Conservation (phyloP, 2,113 vertebrate species). For the Thalassarche chlororhynchos region DNA sequence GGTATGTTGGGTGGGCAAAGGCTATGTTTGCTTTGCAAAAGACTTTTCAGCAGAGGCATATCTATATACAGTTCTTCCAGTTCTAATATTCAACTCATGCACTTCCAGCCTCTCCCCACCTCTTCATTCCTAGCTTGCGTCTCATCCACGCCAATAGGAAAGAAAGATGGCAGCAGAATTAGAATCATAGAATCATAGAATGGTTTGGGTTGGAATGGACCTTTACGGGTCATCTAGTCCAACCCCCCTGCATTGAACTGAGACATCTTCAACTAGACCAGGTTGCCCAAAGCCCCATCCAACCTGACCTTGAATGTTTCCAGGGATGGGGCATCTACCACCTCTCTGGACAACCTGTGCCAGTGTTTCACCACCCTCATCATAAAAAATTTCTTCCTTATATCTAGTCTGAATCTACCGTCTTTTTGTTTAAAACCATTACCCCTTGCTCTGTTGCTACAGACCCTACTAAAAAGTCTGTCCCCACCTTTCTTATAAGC, state of each 20-base stretch:
- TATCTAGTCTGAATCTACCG: background rate
- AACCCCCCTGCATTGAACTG: background rate
- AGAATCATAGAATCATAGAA: background rate
- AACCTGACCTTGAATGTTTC: background rate
- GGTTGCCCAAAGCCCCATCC: background rate
- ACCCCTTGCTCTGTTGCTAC: background rate
- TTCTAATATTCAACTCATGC: background rate
- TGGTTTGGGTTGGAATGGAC: background rate
- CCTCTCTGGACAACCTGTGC: background rate
- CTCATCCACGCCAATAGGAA: fast-evolving
- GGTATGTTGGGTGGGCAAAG: background rate
- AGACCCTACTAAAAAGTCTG: background rate
- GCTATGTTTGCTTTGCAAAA: background rate
- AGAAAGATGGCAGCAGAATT: background rate
- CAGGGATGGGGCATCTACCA: background rate
- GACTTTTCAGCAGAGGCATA: background rate
- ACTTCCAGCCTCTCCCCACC: background rate
- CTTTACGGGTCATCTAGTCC: background rate
- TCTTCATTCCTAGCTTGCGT: background rate
- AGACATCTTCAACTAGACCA: background rate
- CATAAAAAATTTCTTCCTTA: background rate
- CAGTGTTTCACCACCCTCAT: background rate
- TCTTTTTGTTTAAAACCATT: background rate
- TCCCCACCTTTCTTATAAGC: background rate
- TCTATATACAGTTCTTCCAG: fast-evolving